Conservation (phyloP, 1,140 invertebrate genomes). For the Conus ventricosus region DNA sequence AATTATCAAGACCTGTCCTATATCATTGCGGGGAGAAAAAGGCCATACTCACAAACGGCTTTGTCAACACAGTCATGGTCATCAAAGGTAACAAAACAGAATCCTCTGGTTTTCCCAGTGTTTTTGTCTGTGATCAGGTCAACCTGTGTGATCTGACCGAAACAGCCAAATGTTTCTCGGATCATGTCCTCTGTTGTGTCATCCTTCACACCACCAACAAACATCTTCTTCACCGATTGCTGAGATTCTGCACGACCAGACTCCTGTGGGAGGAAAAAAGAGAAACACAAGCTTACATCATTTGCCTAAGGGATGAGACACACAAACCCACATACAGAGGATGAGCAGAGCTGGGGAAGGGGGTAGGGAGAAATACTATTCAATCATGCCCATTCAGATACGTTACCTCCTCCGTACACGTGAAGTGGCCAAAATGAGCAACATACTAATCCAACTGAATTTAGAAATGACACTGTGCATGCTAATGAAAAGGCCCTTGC, state of each 20-base stretch:
- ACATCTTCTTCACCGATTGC: slow-evolving; percentile 83
- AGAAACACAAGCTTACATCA: too few species aligned
- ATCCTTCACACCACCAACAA: slow-evolving; percentile 83
- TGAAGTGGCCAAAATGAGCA: too few species aligned
- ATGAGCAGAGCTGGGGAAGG: neutral
- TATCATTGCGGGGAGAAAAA: neutral
- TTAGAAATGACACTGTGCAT: too few species aligned
- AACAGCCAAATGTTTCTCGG: slow-evolving; percentile 48
- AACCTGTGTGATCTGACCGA: slow-evolving; percentile 45
- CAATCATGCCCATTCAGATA: too few species aligned
- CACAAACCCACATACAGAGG: neutral
- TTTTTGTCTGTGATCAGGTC: slow-evolving; percentile 49
- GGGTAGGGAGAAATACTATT: too few species aligned
- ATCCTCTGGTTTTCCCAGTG: slow-evolving; percentile 61
- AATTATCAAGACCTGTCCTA: neutral
- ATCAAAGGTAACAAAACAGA: slow-evolving; percentile 69
- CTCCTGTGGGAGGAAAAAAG: neutral
- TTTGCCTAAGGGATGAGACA: too few species aligned
- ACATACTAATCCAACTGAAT: too few species aligned
- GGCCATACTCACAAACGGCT: slow-evolving; percentile 49
- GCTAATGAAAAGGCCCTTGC: too few species aligned
- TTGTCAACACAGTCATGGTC: slow-evolving; percentile 71
- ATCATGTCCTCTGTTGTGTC: slow-evolving; percentile 54
- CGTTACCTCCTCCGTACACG: too few species aligned
- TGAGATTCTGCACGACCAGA: slow-evolving; percentile 26